These are phyloP conservation scores for Linnaemya vulpina DNA, from an alignment of 2,888 invertebrate genomes.

Conservation along the genomic window DNA sequence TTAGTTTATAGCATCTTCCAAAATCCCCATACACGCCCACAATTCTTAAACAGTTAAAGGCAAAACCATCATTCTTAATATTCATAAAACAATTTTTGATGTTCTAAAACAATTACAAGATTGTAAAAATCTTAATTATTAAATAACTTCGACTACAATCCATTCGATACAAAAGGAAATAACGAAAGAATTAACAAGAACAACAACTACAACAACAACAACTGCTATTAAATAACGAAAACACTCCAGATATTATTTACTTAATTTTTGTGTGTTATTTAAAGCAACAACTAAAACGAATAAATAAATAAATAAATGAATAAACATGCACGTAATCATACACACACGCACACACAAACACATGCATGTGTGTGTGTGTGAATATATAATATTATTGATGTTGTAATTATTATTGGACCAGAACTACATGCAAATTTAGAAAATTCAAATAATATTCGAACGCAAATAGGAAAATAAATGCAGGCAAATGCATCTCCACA, in stretches of 20 bases:
- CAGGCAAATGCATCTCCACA: not conserved
- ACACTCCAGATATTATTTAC: constrained; percentile 61
- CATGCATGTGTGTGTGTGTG: not conserved
- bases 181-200: constrained; percentile 6
- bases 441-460: constrained; percentile 45
- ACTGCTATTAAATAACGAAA: constrained; percentile 37
- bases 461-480: constrained; percentile 11
- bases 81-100: not conserved
- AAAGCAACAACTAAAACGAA: constrained; percentile 52
- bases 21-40: not conserved
- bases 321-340: not conserved
- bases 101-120: constrained; percentile 7
- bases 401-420: constrained; percentile 51
- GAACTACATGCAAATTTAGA: constrained; percentile 32
- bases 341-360: not conserved
- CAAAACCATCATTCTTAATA: not conserved
- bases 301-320: constrained; percentile 13
- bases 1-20: no score
- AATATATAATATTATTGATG: constrained; percentile 37
- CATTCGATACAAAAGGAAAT: not conserved
- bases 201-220: constrained; percentile 37
- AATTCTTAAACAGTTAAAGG: not conserved
- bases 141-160: constrained; percentile 15
- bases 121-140: not conserved
- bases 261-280: constrained; percentile 63